These are phyloP conservation scores for Morpho deidamia DNA, from an alignment of 2,888 invertebrate species.

Conservation along the genomic window DNA sequence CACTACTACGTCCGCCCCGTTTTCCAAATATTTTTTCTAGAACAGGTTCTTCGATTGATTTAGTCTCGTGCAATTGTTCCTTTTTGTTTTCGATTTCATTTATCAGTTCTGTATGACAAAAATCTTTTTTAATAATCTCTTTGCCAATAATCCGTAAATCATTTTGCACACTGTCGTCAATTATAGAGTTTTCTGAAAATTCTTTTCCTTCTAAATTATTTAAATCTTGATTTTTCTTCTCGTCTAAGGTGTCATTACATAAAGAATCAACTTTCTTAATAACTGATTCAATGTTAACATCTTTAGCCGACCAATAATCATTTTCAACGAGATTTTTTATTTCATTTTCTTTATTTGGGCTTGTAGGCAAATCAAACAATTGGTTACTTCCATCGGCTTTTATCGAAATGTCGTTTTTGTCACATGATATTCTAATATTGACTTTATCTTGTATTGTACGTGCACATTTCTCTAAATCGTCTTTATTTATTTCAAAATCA, in stretches of 20 bases:
- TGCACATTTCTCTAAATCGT: neutral
- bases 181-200: neutral
- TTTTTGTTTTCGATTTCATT: conserved; percentile 27
- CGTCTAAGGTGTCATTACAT: conserved; percentile 65
- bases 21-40: conserved; percentile 41
- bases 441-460: neutral
- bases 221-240: conserved; percentile 21
- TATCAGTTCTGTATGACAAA: conserved; percentile 4
- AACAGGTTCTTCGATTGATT: conserved; percentile 31
- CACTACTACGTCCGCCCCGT: conserved; percentile 62
- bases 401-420: conserved; percentile 5
- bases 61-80: conserved; percentile 29
- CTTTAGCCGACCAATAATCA: conserved; percentile 88
- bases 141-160: conserved; percentile 3
- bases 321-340: conserved; percentile 82
- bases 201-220: conserved; percentile 4
- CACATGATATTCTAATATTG: neutral
- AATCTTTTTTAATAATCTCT: conserved; percentile 8
- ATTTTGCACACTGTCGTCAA: conserved; percentile 2
- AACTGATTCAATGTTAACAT: conserved; percentile 88
- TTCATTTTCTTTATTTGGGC: conserved; percentile 30
- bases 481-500: neutral
- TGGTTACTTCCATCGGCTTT: conserved; percentile 31
- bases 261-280: conserved; percentile 87
- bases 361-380: conserved; percentile 19